These are phyloP conservation scores for Lepus timidus DNA, from an alignment of 2,113 vertebrate genomes.

Conservation along the genomic window DNA sequence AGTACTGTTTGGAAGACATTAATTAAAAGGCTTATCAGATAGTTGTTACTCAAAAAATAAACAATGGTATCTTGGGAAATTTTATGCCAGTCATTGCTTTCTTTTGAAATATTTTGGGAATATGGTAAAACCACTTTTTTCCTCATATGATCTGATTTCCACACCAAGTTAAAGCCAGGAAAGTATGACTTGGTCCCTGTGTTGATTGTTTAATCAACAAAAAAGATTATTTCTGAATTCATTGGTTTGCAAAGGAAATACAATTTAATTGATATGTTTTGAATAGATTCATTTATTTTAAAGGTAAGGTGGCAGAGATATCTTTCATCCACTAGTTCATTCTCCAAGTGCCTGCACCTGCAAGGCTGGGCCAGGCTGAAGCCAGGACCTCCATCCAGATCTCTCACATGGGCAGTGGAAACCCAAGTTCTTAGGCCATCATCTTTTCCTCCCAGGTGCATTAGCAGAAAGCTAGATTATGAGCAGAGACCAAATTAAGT, in stretches of 20 bases:
- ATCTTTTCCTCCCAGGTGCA: no score
- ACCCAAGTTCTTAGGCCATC: no score
- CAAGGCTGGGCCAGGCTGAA: no score
- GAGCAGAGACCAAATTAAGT: no score
- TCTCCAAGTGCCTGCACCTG: no score
- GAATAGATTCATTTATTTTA: no score
- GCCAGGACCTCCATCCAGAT: no score
- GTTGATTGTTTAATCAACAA: conserved; percentile 32
- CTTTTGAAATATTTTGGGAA: conserved; percentile 34
- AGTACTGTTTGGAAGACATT: background rate
- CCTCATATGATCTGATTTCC: background rate
- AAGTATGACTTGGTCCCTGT: background rate
- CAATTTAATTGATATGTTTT: background rate
- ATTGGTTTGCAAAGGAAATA: conserved; percentile 47
- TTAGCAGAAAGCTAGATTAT: no score
- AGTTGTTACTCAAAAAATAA: conserved; percentile 48
- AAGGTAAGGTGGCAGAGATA: no score
- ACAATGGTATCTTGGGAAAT: background rate
- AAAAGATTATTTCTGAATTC: background rate
- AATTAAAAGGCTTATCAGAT: conserved; percentile 32
- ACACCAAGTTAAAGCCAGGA: background rate
- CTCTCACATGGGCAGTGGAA: no score
- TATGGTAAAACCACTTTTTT: background rate
- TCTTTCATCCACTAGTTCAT: no score
- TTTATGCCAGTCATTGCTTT: conserved; percentile 19